These are phyloP conservation scores for Trissoscelio sp. DNA, from an alignment of 2,888 invertebrate genomes.

Conservation along the genomic window DNA sequence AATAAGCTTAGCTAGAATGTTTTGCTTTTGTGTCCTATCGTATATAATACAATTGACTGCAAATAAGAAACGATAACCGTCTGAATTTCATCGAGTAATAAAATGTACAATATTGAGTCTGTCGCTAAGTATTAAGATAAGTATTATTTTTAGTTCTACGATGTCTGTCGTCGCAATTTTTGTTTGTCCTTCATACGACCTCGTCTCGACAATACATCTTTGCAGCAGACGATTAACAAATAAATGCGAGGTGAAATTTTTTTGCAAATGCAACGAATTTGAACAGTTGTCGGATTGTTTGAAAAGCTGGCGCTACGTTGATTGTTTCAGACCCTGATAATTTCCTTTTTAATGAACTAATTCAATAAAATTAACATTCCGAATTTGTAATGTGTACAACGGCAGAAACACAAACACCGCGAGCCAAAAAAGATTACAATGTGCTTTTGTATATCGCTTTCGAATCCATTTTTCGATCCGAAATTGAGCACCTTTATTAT, in stretches of 20 bases:
- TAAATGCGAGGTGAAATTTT: slow-evolving; percentile 71
- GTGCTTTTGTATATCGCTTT: not conserved
- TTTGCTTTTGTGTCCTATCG: too few relatives aligned
- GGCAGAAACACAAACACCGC: slow-evolving; percentile 36
- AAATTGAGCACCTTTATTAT: slow-evolving; percentile 28
- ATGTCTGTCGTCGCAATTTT: slow-evolving; percentile 67
- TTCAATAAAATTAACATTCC: slow-evolving; percentile 61
- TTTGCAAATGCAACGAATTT: slow-evolving; percentile 68
- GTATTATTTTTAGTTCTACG: slow-evolving; percentile 69
- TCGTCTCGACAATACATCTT: slow-evolving; percentile 71
- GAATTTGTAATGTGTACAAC: slow-evolving; percentile 41
- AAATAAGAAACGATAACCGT: not conserved
- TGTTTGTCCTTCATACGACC: slow-evolving; percentile 76
- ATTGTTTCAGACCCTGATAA: slow-evolving; percentile 56
- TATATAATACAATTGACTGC: not conserved
- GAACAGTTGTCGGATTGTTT: slow-evolving; percentile 66
- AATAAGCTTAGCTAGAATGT: too few relatives aligned
- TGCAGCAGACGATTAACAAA: slow-evolving; percentile 76
- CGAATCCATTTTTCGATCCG: not conserved
- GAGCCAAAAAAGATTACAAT: slow-evolving; percentile 4
- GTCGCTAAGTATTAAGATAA: slow-evolving; percentile 51
- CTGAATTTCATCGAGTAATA: slow-evolving; percentile 26
- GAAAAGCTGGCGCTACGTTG: slow-evolving; percentile 54
- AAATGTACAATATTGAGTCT: slow-evolving; percentile 34
- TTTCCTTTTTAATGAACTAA: slow-evolving; percentile 54